Evolutionary conservation across 2,888 invertebrate genomes (phyloP).

Genomic region (Agapostemon virescens): DNA sequence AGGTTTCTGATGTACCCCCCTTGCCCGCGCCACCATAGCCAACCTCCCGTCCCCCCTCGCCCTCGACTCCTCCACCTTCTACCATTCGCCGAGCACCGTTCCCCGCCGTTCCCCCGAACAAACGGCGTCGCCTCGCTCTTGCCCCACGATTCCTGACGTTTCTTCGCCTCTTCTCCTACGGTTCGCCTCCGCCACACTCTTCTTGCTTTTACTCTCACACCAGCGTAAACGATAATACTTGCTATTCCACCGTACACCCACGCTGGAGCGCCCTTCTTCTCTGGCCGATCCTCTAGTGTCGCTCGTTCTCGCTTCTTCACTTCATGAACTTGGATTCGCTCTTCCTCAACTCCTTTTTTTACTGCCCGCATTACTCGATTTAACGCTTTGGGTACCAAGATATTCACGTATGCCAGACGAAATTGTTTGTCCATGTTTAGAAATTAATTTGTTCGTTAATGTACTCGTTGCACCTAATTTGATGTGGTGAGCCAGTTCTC

Average conservation of each 20-base stretch:
- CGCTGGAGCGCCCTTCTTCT: conserved; percentile 14
- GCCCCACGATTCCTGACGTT: conserved; percentile 44
- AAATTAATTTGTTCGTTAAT: too few relatives aligned
- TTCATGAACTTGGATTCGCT: neutral
- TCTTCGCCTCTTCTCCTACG: conserved; percentile 7
- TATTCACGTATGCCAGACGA: too few relatives aligned
- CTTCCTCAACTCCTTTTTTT: neutral
- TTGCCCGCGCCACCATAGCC: conserved; percentile 44
- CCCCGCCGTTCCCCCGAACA: neutral
- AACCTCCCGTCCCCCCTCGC: conserved; percentile 43
- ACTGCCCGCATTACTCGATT: neutral
- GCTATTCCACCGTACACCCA: conserved; percentile 37
- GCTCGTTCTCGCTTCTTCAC: neutral
- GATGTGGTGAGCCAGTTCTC: too few relatives aligned
- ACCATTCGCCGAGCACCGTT: neutral
- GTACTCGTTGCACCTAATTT: too few relatives aligned
- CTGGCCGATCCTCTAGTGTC: neutral
- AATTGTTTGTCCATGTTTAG: too few relatives aligned
- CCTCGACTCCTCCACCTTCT: conserved; percentile 21
- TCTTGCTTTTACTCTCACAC: conserved; percentile 19
- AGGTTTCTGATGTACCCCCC: conserved; percentile 80
- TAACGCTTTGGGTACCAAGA: too few relatives aligned
- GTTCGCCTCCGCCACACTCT: conserved; percentile 34
- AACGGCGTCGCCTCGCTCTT: conserved; percentile 18
- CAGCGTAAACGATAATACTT: conserved; percentile 24